These are phyloP conservation scores for Drosophila tristis DNA, from an alignment of 1,140 invertebrate genomes.

Conservation along the genomic window DNA sequence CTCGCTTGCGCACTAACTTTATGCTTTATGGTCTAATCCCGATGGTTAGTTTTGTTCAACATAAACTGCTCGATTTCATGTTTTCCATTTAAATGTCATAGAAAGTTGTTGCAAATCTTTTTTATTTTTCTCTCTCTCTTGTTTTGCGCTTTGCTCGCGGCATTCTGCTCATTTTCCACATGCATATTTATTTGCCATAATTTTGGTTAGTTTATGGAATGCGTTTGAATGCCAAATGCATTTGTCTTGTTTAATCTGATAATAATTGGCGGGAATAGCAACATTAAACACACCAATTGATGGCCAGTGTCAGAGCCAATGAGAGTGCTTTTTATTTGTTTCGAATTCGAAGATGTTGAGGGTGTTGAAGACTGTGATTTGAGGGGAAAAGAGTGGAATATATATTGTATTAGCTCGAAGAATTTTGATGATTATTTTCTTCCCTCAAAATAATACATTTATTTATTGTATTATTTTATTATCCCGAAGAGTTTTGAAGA, in stretches of 20 bases:
- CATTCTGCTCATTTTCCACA: conserved; percentile 3
- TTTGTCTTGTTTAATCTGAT: conserved; percentile 29
- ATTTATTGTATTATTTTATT: too few species aligned
- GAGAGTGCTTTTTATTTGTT: neutral
- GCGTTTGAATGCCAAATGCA: conserved; percentile 24
- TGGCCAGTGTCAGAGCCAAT: conserved; percentile 21
- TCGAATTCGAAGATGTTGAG: too few species aligned
- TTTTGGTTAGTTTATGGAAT: conserved; percentile 22
- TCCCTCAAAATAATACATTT: too few species aligned
- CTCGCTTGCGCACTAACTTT: conserved; percentile 2
- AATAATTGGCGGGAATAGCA: conserved; percentile 20
- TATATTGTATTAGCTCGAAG: too few species aligned
- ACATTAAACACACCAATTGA: conserved; percentile 29
- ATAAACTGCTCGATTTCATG: conserved; percentile 79
- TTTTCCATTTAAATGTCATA: conserved; percentile 72
- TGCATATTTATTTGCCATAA: conserved; percentile 46
- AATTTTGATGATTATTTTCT: too few species aligned
- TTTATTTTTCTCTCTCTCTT: neutral
- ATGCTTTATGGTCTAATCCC: conserved; percentile 67
- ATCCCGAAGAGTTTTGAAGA: too few species aligned
- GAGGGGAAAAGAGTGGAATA: too few species aligned
- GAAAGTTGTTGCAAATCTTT: conserved; percentile 46
- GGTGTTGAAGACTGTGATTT: too few species aligned
- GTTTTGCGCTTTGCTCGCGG: neutral
- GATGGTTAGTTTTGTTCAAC: conserved; percentile 69